These are phyloP conservation scores for Tiliqua scincoides DNA, from an alignment of 2,113 vertebrate species.

Conservation along the genomic window DNA sequence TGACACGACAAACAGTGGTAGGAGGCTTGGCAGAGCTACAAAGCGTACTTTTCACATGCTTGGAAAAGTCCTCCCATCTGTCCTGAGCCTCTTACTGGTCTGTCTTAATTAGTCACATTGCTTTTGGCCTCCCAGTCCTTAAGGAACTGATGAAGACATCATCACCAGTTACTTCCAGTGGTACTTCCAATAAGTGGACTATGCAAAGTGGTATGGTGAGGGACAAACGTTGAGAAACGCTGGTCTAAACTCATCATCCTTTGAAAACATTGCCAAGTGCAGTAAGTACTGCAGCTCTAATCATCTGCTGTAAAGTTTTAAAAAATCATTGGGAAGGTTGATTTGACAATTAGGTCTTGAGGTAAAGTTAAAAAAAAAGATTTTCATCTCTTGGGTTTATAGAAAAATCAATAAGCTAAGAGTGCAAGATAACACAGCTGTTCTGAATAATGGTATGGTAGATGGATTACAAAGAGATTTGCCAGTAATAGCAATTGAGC, in stretches of 20 bases:
- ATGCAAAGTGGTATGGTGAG: too few relatives aligned
- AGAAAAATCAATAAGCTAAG: slow-evolving; percentile 17
- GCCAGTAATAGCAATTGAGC: neutral
- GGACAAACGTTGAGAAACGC: too few relatives aligned
- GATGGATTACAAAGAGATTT: slow-evolving; percentile 18
- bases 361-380: neutral
- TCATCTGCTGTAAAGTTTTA: neutral
- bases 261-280: neutral
- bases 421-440: slow-evolving; percentile 2
- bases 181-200: too few relatives aligned
- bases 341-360: neutral
- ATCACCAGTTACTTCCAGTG: too few relatives aligned
- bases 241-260: neutral
- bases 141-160: too few relatives aligned
- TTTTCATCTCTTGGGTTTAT: slow-evolving; percentile 15
- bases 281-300: neutral
- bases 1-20: too few relatives aligned
- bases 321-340: neutral
- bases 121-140: too few relatives aligned
- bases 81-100: too few relatives aligned
- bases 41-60: too few relatives aligned
- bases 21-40: too few relatives aligned
- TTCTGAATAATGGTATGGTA: neutral
- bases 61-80: too few relatives aligned
- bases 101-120: too few relatives aligned